Base-by-base conservation (phyloP, 2,113 vertebrate genomes). In the Callipepla squamata region DNA sequence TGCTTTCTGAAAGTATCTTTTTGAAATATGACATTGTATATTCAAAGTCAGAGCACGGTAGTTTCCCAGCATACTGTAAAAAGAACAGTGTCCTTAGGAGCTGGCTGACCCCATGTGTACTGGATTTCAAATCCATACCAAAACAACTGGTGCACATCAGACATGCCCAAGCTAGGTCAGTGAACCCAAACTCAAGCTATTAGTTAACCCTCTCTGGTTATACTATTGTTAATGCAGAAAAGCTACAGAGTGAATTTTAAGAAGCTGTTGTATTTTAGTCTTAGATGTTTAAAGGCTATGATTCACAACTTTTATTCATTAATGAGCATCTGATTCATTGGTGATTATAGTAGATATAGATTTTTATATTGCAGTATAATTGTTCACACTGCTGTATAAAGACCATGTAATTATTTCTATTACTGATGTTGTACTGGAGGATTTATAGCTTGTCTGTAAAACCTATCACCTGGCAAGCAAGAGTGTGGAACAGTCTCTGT, bases 381-480 rank as follows among this genome's bases (percentile, higher is more conserved):
- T 94, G 77, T 78, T 94, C 92, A 68, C 63, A 68, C 74, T 86
- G 69, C 78, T 87, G 93, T 94, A 72, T 84, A 90, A 96, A 93
- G 66, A 53, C 58, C n/a, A 0, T 87, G 79, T 81, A 90, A 90
- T 95, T 86, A 92, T 85, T 96, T 89, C 77, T 76, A 26, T 91
- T 88, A 89, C 53, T 93, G 83, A 89, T 90, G 62, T 34, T 66
- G 81, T 1, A n/a, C 84, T 92, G 66, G 51, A 83, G 65, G 44
- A 57, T 86, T 78, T 81, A 53, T 72, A 75, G 36, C 51, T 86
- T 72, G 48, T 75, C 89, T 79, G 66, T 51, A 92, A 92, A 93
- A 50, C 51, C 57, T 68, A 11, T 6, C 55, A 87, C 51, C 42
- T 86, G 80, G 65, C 83, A 90, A 92, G 57, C 19, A 67, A 73